Base-by-base conservation (phyloP, 2,888 invertebrate genomes). In the Leptogaster cylindrica region DNA sequence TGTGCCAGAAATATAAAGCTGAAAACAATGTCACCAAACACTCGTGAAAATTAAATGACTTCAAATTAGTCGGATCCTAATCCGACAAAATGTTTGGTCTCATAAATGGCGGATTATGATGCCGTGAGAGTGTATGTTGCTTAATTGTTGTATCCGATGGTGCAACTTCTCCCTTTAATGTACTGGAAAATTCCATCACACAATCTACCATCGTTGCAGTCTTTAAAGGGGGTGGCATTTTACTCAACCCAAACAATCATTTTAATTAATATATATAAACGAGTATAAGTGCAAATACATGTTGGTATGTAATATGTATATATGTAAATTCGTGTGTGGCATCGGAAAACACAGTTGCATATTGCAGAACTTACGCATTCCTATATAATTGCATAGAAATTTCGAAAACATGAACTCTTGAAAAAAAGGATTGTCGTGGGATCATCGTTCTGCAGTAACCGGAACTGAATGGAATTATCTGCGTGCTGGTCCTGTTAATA, bases 61-160 rank as follows among this genome's bases (percentile, higher is more conserved):
- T 66, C 66, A 66, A 66, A 66, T 66, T 66, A 55, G 66, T 66
- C 52, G 66, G 66, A 66, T 66, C 55, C 66, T 66, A 66, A 66
- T 66, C 66, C 66, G 66, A 66, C 66, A 66, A 55, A 66, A 66
- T 66, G 52, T 52, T 66, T 66, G 66, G 52, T 55, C 52, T 66
- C 66, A 66, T 66, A 55, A 65, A 66, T 66, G 55, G 18, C 12
- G 66, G 66, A 66, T 66, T 66, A 55, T 50, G 50, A 39, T 20
- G 25, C 51, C 31, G 65, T 51, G 33, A 33, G 65, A 50, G 48
- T 46, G 36, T 46, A 14, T 48, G 65, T 12, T 65, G 48, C 33
- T 61, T 65, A 65, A 65, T 65, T 65, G 65, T 50, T 65, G 27
- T 65, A 33, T 50, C 31, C 46, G 50, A 18, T 6, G 36, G 52